Conservation (phyloP, 2,113 vertebrate species). For the Hassar affinis region DNA sequence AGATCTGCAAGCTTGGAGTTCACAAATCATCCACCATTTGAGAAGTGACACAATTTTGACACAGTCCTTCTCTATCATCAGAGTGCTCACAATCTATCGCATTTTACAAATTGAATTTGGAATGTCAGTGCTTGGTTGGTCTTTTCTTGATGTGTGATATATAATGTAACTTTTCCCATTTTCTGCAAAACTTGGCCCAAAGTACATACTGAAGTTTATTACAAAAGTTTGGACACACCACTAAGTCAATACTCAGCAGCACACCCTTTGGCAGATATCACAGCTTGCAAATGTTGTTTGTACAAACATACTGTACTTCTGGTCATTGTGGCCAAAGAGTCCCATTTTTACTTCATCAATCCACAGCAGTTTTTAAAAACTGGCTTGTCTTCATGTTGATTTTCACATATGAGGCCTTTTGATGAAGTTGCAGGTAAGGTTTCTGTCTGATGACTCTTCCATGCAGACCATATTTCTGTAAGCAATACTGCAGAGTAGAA, state of each 20-base stretch:
- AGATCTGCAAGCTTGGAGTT: background rate
- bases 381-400: too few relatives aligned
- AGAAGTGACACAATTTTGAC: background rate
- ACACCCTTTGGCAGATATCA: too few relatives aligned
- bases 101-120: background rate
- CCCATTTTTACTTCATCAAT: too few relatives aligned
- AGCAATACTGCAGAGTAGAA: too few relatives aligned
- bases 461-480: background rate
- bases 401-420: background rate
- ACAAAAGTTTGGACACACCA: too few relatives aligned
- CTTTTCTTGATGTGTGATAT: background rate
- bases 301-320: too few relatives aligned
- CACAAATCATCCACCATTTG: background rate
- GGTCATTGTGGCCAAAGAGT: too few relatives aligned
- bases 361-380: too few relatives aligned
- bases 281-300: too few relatives aligned
- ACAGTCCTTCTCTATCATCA: background rate
- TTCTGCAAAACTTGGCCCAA: background rate
- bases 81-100: background rate
- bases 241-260: too few relatives aligned
- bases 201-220: too few relatives aligned
- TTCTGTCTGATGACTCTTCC: background rate
- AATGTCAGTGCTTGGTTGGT: background rate
- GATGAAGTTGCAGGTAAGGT: background rate
- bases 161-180: background rate